Evolutionary conservation across 2,888 invertebrate species (phyloP), one percentile per base, ranked within the genome.

Genomic region (Xanthia togata): DNA sequence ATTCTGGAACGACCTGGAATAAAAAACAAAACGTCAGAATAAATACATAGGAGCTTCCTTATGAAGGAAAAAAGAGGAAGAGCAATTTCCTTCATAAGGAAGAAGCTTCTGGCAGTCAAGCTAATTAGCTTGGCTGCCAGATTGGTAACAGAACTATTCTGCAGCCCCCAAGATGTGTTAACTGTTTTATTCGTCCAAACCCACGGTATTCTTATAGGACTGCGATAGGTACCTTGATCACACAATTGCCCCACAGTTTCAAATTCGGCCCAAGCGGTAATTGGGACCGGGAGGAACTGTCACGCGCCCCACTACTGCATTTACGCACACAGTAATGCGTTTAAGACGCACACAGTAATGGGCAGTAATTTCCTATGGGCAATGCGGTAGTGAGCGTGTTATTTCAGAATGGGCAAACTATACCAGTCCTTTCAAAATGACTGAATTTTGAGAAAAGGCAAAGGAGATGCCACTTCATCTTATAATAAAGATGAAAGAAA

Each of bases 1-100:
- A 97, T 35, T 92, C 94, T 0, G 97, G 96, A 35, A 94, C 91
- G 14, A 97, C 97, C 97, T 97, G 82, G n/a, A 11, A 11, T n/a
- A 55, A 26, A 26, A 0, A 55, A 14, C 4, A 55, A 55, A 12
- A 12, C 2, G 41, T 77, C 31, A 57, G 47, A 31, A 57, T 17
- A 0, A 11, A 38, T 41, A 20, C 38, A 4, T 4, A 17, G 2
- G 8, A 12, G 8, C 2, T 26, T 60, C 0, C 5, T 12, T 23
- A 44, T 6, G 11, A 2, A 41, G 44, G 20, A 0, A n/a, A 17
- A 4, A 55, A 8, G 2, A 55, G 2, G 8, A 57, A 38, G 9
- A 12, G 1, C 31, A 3, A 14, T n/a, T n/a, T n/a, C n/a, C n/a
- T n/a, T n/a, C n/a, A n/a, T n/a, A n/a, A n/a, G n/a, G n/a, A n/a